Evolutionary conservation across 1,140 invertebrate species (phyloP), one percentile per base, ranked within the genome.

Genomic region (Hirudo medicinalis): DNA sequence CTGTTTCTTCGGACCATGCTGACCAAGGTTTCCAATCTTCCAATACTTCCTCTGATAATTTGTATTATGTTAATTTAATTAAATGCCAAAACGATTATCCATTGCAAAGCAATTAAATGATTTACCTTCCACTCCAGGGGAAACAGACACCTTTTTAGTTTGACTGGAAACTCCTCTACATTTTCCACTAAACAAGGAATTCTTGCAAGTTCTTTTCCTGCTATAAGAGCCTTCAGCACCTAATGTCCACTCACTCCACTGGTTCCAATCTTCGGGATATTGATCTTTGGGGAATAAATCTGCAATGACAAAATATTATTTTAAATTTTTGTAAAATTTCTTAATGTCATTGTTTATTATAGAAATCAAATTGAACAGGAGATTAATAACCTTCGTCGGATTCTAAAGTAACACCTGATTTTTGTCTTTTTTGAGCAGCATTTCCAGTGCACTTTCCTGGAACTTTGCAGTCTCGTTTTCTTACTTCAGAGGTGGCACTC

Each of bases 21-120:
- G 22, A 25, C 57, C 57, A 63, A 63, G 29, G 22, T 63, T 63
- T 32, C 57, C 57, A 63, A 32, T 63, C 57, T 63, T 63, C 57
- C 29, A 63, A 63, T 0, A 63, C 57, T 63, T 63, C 57, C 43
- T 49, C 43, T 49, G 13, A 49, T 49, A 11, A 49, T 49, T 49
- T 49, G 9, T 49, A 49, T 8, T 49, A 17, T 15, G 43, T 49
- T 49, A 49, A 49, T 49, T 49, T 49, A 49, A 11, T 8, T 49
- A 49, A 49, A 49, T 49, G 1, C 13, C 9, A 17, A 49, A 40
- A 49, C 15, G 15, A 49, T 49, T 49, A 13, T 49, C 15, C 13
- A 49, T 0, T 49, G 3, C 43, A 5, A 49, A 17, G 11, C 43
- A 15, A 49, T 49, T 13, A 49, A 49, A 49, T 49, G 43, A 49